These are phyloP conservation scores for Anniella stebbinsi DNA, from an alignment of 2,797 vertebrate genomes.

Conservation along the genomic window DNA sequence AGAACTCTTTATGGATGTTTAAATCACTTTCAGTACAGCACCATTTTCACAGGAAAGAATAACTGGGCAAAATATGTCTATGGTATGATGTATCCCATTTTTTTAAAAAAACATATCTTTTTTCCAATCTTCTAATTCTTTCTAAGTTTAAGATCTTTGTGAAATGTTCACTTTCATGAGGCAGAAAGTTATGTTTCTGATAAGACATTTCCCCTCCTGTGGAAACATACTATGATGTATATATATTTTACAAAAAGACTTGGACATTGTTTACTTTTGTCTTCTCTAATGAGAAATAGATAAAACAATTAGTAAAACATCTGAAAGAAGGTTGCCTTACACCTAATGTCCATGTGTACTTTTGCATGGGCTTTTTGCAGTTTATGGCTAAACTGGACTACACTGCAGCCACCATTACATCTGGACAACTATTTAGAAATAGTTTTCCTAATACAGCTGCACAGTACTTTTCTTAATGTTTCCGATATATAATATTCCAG, in stretches of 20 bases:
- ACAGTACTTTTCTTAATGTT: not conserved
- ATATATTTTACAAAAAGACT: not conserved
- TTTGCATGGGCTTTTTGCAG: not conserved
- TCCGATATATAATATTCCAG: not conserved
- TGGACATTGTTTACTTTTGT: not conserved
- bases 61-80: not conserved
- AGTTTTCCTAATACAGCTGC: not conserved
- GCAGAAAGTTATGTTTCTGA: not conserved
- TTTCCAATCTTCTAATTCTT: not conserved
- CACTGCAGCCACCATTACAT: not conserved
- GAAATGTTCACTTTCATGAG: not conserved
- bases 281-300: not conserved
- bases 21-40: not conserved
- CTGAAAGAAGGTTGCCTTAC: not conserved
- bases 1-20: not conserved
- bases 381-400: not conserved
- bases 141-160: not conserved
- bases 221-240: not conserved
- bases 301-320: not conserved
- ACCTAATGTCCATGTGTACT: not conserved
- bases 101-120: not conserved
- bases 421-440: not conserved
- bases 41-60: not conserved
- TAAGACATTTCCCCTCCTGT: not conserved
- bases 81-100: not conserved